Evolutionary conservation across 2,113 vertebrate species (phyloP).

Genomic region (Nothocercus julius): DNA sequence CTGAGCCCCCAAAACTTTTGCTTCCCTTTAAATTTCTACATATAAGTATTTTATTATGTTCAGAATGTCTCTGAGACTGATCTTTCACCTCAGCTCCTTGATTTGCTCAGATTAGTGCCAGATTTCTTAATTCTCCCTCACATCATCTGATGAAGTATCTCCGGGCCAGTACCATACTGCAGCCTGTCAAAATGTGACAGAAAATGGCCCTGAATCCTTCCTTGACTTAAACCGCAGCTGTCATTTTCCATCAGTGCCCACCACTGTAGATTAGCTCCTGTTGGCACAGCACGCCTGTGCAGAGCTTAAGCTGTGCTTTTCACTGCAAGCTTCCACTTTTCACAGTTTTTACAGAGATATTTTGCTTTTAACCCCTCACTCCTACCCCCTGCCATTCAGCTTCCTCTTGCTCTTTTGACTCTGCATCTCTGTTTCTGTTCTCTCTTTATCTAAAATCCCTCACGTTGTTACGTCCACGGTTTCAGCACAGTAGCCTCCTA

Average conservation of each 20-base stretch:
- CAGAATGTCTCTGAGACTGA: neutral
- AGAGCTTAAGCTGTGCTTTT: conserved; percentile 19
- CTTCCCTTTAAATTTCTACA: neutral
- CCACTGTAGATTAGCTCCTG: conserved; percentile 29
- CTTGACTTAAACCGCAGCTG: conserved; percentile 54
- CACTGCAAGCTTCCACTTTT: neutral
- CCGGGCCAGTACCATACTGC: neutral
- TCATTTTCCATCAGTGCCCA: conserved; percentile 47
- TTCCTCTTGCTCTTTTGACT: neutral
- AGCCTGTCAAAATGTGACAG: conserved; percentile 64
- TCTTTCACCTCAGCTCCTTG: neutral
- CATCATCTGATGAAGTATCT: neutral
- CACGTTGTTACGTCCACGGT: neutral
- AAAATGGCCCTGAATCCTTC: conserved; percentile 56
- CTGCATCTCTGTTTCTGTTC: neutral
- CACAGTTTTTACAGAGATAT: neutral
- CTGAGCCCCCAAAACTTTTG: neutral
- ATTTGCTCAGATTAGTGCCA: conserved; percentile 26
- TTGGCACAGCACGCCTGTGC: conserved; percentile 32
- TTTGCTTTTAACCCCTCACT: neutral
- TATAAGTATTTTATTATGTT: neutral
- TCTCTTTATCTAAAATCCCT: neutral
- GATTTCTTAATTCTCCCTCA: conserved; percentile 39
- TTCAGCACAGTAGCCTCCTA: neutral
- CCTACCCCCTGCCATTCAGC: neutral